Base-by-base conservation (phyloP, 2,888 invertebrate species). In the Heteropelma amictum region DNA sequence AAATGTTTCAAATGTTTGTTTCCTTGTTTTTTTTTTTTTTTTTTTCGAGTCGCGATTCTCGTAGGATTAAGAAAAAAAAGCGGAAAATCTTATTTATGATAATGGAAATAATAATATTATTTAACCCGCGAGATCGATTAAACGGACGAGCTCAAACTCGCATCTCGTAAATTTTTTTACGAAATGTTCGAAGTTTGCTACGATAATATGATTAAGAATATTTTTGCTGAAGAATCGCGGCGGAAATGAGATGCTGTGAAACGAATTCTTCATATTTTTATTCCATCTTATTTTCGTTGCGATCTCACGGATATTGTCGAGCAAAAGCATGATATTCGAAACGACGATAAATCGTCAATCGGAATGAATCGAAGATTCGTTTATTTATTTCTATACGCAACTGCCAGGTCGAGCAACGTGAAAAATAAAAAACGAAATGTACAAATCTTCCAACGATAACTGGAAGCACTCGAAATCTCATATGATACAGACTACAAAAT, bases 111-210 rank as follows among this genome's bases (percentile, higher is more conserved):
- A n/a, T n/a, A n/a, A n/a, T n/a, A n/a, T n/a, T n/a, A n/a, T n/a
- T n/a, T n/a, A n/a, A n/a, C n/a, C n/a, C n/a, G n/a, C n/a, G n/a
- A n/a, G n/a, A n/a, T n/a, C n/a, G n/a, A n/a, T n/a, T n/a, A n/a
- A n/a, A n/a, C n/a, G n/a, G n/a, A n/a, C n/a, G n/a, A n/a, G n/a
- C n/a, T 21, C 75, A 45, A 72, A 68, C 75, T 68, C 71, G 35
- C 72, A 63, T 72, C 75, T 75, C 72, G 75, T 14, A 35, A n/a
- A 35, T 56, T 63, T 56, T 6, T 12, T 61, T 19, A 1, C 67
- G 63, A 75, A 72, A 6, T 75, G 72, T 51, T 63, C 12, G 71
- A 75, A 14, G 75, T 75, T 75, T 72, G 75, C 42, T 45, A 17
- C 30, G 33, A 71, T 28, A 49, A 33, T 33, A 1, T 26, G 26